Evolutionary conservation across 2,888 invertebrate species (phyloP), one percentile per base, ranked within the genome.

Genomic region (Troglohyphantes excavatus): DNA sequence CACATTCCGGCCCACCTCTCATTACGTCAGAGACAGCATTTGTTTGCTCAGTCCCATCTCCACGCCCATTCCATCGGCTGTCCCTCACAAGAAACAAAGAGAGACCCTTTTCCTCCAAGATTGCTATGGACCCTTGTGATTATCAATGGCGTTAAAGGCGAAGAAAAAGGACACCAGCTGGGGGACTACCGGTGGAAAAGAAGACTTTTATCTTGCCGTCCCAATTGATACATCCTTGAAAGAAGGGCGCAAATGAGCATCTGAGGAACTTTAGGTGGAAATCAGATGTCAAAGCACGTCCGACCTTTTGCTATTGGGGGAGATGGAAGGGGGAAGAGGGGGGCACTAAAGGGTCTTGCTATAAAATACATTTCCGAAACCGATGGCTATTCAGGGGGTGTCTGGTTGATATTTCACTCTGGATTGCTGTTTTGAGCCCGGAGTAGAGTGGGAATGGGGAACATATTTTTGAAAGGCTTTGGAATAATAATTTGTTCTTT

Each of bases 211-310:
- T 39, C 39, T 39, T 39, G 27, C 9, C 23, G 26, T 73, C 19
- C 59, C 73, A 73, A 59, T 46, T 46, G 72, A 72, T 72, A 46
- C 72, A 23, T 72, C 26, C 27, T 26, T 43, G 23, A 73, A 53
- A 27, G 27, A 73, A 73, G 19, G 53, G 46, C 73, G 17, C 53
- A 53, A 73, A 73, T 73, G 73, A 73, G 73, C 19, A 13, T 53
- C 53, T 26, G 73, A 73, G n/a, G 53, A 68, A 33, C 68, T 68
- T 68, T 33, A 68, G 33, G 53, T 21, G 27, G 26, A 53, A 73
- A 73, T 73, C 73, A 26, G 53, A 73, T 73, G 73, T 73, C 73
- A 73, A 73, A 73, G 73, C 53, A 73, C 73, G 53, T 73, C 27
- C 73, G 23, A n/a, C 7, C 21, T 6, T 13, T 19, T 43, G 27